Evolutionary conservation across 2,888 invertebrate species (phyloP).

Genomic region (Archips xylosteana): DNA sequence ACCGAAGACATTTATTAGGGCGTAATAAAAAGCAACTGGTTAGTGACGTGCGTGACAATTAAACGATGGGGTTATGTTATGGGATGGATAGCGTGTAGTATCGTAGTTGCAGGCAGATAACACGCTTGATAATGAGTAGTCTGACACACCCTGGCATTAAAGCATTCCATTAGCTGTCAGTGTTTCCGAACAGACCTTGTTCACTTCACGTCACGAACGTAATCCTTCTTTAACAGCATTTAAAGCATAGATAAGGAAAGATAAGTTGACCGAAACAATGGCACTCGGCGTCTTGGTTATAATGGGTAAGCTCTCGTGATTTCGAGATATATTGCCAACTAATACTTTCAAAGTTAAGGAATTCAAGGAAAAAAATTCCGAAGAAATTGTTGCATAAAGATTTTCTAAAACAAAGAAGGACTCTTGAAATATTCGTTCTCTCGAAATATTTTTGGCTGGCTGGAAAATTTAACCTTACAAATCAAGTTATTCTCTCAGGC

Average conservation of each 20-base stretch:
- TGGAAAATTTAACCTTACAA: background rate
- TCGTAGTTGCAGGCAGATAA: slow-evolving; percentile 17
- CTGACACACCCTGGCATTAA: slow-evolving; percentile 18
- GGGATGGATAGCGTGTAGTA: slow-evolving; percentile 9
- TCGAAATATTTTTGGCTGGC: background rate
- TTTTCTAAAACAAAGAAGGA: background rate
- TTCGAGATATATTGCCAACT: background rate
- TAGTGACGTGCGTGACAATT: slow-evolving; percentile 35
- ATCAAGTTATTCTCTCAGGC: background rate
- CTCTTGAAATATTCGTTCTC: background rate
- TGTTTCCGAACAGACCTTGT: slow-evolving; percentile 7
- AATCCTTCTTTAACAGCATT: slow-evolving; percentile 15
- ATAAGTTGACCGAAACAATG: slow-evolving; percentile 14
- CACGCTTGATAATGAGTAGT: slow-evolving; percentile 12
- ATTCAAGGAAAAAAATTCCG: background rate
- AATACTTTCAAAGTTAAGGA: background rate
- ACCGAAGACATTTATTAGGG: slow-evolving; percentile 46
- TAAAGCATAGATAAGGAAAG: slow-evolving; percentile 8
- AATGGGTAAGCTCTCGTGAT: background rate
- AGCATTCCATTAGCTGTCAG: slow-evolving; percentile 14
- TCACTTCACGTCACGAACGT: background rate
- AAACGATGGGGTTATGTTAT: slow-evolving; percentile 12
- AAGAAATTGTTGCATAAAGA: background rate
- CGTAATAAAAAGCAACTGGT: slow-evolving; percentile 41
- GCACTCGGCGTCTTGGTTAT: background rate